Evolutionary conservation across 1,140 invertebrate genomes (phyloP).

Genomic region (Lasioglossum albipes): DNA sequence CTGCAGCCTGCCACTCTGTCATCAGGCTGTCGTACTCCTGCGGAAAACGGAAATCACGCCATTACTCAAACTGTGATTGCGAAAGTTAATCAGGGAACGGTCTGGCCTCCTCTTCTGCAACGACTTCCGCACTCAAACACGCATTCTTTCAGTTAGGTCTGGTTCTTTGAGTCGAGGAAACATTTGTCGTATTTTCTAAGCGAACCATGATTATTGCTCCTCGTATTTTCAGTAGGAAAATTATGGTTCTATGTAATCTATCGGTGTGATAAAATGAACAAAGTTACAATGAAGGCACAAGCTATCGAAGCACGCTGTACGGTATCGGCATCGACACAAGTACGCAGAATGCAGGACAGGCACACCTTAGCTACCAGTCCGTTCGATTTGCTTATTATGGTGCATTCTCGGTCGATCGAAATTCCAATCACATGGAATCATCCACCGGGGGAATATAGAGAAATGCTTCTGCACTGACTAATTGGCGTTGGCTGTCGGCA

Average conservation of each 20-base stretch:
- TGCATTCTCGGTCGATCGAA: slow-evolving; percentile 26
- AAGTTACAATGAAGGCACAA: background rate
- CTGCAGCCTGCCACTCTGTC: slow-evolving; percentile 78
- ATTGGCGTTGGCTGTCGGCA: background rate
- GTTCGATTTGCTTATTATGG: slow-evolving; percentile 36
- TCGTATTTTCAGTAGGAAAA: too few relatives aligned
- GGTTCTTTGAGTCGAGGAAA: too few relatives aligned
- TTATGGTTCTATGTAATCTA: too few relatives aligned
- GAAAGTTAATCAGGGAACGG: too few relatives aligned
- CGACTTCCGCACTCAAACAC: too few relatives aligned
- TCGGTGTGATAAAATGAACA: too few relatives aligned
- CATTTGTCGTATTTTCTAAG: too few relatives aligned
- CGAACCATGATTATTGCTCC: too few relatives aligned
- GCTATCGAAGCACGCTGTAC: slow-evolving; percentile 16
- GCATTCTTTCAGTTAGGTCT: background rate
- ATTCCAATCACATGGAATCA: slow-evolving; percentile 46
- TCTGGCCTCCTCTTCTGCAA: too few relatives aligned
- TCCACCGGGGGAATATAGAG: background rate
- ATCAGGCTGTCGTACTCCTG: slow-evolving; percentile 78
- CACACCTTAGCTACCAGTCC: slow-evolving; percentile 36
- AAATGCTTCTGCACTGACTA: background rate
- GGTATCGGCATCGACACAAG: slow-evolving; percentile 37
- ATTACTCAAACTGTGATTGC: too few relatives aligned
- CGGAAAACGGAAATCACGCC: background rate
- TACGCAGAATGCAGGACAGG: slow-evolving; percentile 34